Percentiles rank a stretch among this genome's conserved stretches.
Conservation (phyloP, 2,888 invertebrate species). For the Patella pellucida region DNA sequence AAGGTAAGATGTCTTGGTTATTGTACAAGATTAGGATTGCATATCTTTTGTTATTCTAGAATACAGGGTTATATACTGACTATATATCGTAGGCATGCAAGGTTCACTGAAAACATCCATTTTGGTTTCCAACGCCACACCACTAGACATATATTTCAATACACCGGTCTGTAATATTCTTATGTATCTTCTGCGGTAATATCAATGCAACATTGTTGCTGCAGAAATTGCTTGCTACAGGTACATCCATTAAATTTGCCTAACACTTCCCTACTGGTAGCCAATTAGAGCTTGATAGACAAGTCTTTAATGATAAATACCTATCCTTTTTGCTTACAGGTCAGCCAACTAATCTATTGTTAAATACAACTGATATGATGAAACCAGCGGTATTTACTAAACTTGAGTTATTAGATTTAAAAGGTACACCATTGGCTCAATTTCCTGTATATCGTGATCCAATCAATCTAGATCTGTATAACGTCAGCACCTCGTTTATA, state of each 20-base stretch:
- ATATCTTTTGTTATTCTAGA: too few species aligned
- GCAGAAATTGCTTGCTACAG: not conserved
- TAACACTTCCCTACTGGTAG: not conserved
- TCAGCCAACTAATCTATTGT: constrained; percentile 68
- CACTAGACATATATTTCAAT: too few species aligned
- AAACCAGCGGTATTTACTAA: constrained; percentile 67
- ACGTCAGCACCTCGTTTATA: constrained; percentile 75
- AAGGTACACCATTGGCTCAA: constrained; percentile 61
- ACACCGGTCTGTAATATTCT: too few species aligned
- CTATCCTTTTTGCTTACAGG: constrained; percentile 50
- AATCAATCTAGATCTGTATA: constrained; percentile 71
- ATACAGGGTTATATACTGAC: too few species aligned
- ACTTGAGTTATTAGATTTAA: constrained; percentile 65
- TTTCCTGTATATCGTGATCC: constrained; percentile 59
- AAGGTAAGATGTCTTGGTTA: constrained; percentile 71
- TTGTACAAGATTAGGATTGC: too few species aligned
- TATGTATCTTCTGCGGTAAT: too few species aligned
- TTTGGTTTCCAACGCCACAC: too few species aligned
- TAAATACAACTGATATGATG: constrained; percentile 72
- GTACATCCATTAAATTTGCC: not conserved
- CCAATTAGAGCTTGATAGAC: too few species aligned
- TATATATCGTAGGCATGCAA: too few species aligned
- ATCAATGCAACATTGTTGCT: not conserved
- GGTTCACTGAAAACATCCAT: too few species aligned
- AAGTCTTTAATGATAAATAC: too few species aligned